phyloP scores from a whole-genome alignment of 2,888 invertebrate species.

The Mesoligia furuncula region DNA sequence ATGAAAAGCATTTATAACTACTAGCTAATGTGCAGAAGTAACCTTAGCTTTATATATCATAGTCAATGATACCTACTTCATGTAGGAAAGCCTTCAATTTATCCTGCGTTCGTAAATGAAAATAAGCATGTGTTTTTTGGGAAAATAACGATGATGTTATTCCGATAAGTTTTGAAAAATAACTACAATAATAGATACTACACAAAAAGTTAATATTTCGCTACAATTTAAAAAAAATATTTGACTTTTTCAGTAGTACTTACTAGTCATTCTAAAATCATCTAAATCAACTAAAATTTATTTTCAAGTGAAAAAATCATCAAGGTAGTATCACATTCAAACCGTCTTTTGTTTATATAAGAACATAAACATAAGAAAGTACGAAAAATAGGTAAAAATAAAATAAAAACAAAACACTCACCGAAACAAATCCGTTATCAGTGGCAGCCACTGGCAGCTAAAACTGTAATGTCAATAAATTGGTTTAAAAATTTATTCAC shows the following conservation, averaged over 20 bases:
- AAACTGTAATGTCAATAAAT: conserved; percentile 50
- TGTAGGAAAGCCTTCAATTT: background rate
- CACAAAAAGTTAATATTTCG: background rate
- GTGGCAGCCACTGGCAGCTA: conserved; percentile 30
- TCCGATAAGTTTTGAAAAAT: background rate
- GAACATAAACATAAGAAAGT: background rate
- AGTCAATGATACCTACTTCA: background rate
- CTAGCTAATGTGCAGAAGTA: background rate
- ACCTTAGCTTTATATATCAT: background rate
- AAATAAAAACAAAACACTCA: conserved; percentile 33
- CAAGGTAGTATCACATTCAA: background rate
- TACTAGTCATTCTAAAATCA: background rate
- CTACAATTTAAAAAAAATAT: background rate
- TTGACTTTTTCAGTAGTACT: background rate
- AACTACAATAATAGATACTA: background rate
- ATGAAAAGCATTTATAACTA: background rate
- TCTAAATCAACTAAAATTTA: background rate
- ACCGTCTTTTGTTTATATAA: background rate
- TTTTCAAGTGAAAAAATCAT: background rate
- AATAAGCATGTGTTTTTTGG: background rate
- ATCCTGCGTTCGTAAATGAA: background rate
- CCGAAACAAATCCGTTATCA: conserved; percentile 30
- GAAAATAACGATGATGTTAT: background rate
- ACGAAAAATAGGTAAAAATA: background rate
- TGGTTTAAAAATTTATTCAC: conserved; percentile 36